A percentile compares a stretch with the other conserved stretches of the same genome.
Evolutionary conservation across 2,113 vertebrate species (phyloP).

Genomic region (Oncorhynchus keta): DNA sequence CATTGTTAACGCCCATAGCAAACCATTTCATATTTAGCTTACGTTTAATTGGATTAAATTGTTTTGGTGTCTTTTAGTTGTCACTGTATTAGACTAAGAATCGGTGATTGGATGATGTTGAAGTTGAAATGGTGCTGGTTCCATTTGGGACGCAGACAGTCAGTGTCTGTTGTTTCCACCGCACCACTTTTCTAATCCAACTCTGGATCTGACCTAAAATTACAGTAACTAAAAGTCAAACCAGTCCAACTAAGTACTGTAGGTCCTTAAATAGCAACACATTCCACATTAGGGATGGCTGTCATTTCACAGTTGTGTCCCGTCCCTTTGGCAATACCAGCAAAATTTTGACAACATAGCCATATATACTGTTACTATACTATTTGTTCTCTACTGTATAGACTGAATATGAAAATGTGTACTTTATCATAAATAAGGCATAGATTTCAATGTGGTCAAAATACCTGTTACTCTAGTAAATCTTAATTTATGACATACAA

Average conservation of each 20-base stretch:
- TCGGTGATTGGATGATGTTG: too few relatives aligned
- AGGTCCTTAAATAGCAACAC: slow-evolving; percentile 37
- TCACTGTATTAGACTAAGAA: too few relatives aligned
- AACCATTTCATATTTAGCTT: slow-evolving; percentile 21
- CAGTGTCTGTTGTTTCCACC: slow-evolving; percentile 38
- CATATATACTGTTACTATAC: too few relatives aligned
- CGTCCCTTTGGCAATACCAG: slow-evolving; percentile 25
- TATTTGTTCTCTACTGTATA: too few relatives aligned
- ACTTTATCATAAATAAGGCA: too few relatives aligned
- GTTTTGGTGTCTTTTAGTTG: too few relatives aligned
- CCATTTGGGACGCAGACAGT: not conserved
- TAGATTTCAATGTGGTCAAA: too few relatives aligned
- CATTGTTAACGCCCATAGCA: not conserved
- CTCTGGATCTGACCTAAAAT: slow-evolving; percentile 32
- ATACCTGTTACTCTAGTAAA: too few relatives aligned
- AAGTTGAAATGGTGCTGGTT: too few relatives aligned
- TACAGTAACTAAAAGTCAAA: slow-evolving; percentile 30
- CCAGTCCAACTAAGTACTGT: not conserved
- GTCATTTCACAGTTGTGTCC: slow-evolving; percentile 28
- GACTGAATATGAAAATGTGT: too few relatives aligned
- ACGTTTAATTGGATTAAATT: too few relatives aligned
- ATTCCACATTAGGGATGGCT: slow-evolving; percentile 15
- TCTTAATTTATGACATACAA: too few relatives aligned
- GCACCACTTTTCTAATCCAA: not conserved
- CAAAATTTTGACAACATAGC: not conserved